Conservation (phyloP, 2,113 vertebrate genomes). For the Cichladusa arquata region DNA sequence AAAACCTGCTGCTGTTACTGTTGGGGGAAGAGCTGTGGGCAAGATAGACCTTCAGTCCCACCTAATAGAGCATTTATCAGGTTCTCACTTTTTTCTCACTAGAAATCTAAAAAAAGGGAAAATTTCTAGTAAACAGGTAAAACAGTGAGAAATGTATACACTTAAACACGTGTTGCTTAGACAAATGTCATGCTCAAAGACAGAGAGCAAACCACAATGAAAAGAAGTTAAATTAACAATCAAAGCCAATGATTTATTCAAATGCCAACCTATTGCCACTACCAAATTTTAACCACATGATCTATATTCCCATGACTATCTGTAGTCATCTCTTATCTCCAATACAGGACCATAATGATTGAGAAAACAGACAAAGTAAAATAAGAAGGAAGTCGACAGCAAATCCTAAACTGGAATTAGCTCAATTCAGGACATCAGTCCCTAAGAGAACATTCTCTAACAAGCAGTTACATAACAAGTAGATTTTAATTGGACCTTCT, state of each 20-base stretch:
- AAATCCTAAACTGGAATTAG: not conserved
- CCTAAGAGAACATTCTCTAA: not conserved
- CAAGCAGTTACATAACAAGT: not conserved
- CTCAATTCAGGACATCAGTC: not conserved
- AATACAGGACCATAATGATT: not conserved
- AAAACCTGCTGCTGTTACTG: not conserved
- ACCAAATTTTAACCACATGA: not conserved
- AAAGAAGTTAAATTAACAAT: not conserved
- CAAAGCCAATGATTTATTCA: not conserved
- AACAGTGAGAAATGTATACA: not conserved
- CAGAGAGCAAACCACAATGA: not conserved
- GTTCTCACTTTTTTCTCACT: not conserved
- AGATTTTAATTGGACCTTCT: not conserved
- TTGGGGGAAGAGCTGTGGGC: not conserved
- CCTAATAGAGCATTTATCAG: not conserved
- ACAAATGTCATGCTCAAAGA: not conserved
- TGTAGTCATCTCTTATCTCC: not conserved
- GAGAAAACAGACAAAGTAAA: not conserved
- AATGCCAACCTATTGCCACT: not conserved
- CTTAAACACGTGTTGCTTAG: not conserved
- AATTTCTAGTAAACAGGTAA: not conserved
- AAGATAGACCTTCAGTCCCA: not conserved
- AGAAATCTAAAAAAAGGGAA: not conserved
- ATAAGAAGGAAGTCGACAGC: not conserved
- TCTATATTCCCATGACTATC: not conserved